Evolutionary conservation across 2,888 invertebrate genomes (phyloP), one percentile per base, ranked within the genome.

Genomic region (Phaonia tiefii): DNA sequence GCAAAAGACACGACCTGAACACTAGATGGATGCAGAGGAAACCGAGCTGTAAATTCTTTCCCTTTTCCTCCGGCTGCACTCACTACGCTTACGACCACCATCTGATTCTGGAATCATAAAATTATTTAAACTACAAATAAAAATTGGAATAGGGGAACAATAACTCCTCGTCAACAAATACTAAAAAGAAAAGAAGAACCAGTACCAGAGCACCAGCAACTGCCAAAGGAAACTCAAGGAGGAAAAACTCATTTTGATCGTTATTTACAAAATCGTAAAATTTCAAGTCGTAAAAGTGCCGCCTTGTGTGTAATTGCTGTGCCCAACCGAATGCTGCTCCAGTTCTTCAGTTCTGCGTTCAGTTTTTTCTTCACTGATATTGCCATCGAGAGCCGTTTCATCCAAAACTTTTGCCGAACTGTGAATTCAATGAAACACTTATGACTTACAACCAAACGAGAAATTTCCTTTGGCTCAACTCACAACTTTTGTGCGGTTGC

Each of bases 221-320:
- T 31, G 31, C 31, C 31, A 31, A 31, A 8, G 31, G 8, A 31
- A 31, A 31, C 31, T 31, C 42, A 13, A 65, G 49, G 69, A 42
- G 13, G 25, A 63, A 69, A 69, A 46, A 20, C 71, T 76, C 73
- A 65, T 73, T 73, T 76, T 22, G 69, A 76, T 80, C 66, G 73
- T 80, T 65, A 76, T 74, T 73, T 73, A 76, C 51, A 70, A 76
- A 76, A 76, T 76, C 80, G 65, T 80, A 80, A 80, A 80, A 76
- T 73, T 76, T 74, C 44, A 66, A 66, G 69, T 80, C 65, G 73
- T 73, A 66, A 73, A 79, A 76, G 49, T 80, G 73, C 58, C 58
- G 76, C 49, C 80, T 73, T 76, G 80, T 80, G 80, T 74, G 70
- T 80, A 76, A 80, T 80, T 76, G 67, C 67, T 46, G 72, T 10